A percentile compares a stretch with the other conserved stretches of the same genome.
Evolutionary conservation across 2,113 vertebrate genomes (phyloP).

Genomic region (Platichthys stellatus): DNA sequence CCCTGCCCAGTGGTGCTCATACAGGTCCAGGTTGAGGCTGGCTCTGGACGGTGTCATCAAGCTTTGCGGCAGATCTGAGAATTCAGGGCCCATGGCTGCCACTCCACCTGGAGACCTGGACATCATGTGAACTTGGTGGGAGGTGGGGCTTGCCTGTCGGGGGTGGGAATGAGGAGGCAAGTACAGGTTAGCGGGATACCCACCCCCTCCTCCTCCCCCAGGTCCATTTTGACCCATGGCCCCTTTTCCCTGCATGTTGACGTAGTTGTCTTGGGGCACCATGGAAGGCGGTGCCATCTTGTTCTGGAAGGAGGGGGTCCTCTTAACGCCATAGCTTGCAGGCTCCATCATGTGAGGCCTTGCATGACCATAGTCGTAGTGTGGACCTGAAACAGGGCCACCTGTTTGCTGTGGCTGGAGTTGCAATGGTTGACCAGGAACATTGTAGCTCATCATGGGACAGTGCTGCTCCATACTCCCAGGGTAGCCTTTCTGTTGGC

Average conservation of each 20-base stretch:
- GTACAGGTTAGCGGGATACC: constrained; percentile 86
- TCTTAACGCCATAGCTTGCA: constrained; percentile 89
- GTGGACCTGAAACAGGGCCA: constrained; percentile 82
- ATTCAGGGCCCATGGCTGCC: constrained; percentile 83
- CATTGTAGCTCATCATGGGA: constrained; percentile 87
- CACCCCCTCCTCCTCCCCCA: constrained; percentile 67
- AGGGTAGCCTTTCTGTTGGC: constrained; percentile 87
- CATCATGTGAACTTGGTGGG: constrained; percentile 91
- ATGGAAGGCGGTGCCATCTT: constrained; percentile 84
- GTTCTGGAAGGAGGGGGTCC: constrained; percentile 95
- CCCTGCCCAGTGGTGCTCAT: constrained; percentile 89
- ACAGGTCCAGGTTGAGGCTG: constrained; percentile 93
- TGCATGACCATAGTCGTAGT: constrained; percentile 86
- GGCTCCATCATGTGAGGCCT: constrained; percentile 89
- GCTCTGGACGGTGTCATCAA: constrained; percentile 89
- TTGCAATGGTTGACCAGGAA: constrained; percentile 85
- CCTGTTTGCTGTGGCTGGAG: constrained; percentile 84
- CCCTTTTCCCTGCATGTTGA: constrained; percentile 88
- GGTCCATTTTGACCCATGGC: constrained; percentile 82
- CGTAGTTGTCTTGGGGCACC: constrained; percentile 83
- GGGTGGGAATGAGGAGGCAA: constrained; percentile 87
- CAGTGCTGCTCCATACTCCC: constrained; percentile 84
- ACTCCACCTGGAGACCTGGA: constrained; percentile 83
- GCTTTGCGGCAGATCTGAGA: constrained; percentile 87
- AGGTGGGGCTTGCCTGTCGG: constrained; percentile 89